Percentiles rank a stretch among this genome's conserved stretches.
Conservation (phyloP, 2,797 vertebrate genomes). For the Poeciliopsis infans region DNA sequence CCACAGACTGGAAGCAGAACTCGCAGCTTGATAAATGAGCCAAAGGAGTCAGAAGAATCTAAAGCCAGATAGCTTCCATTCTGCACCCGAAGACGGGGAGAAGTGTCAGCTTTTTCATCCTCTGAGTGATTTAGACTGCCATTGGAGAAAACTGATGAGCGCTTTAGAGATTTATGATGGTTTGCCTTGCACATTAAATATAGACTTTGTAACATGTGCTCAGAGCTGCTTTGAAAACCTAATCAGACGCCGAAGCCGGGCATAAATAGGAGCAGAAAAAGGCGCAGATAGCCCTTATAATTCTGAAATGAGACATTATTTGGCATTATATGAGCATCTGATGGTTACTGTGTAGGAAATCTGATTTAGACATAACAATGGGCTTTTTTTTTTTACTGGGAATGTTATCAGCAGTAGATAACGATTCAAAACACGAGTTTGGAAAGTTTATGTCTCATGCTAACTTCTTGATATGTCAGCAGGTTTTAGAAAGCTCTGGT, state of each 20-base stretch:
- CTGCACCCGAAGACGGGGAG: conserved; percentile 64
- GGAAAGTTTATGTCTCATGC: not conserved
- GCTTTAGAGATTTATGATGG: conserved; percentile 76
- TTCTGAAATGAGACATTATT: conserved; percentile 2
- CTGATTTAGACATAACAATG: not conserved
- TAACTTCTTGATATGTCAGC: not conserved
- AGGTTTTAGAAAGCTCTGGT: not conserved
- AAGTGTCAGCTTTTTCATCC: conserved; percentile 76
- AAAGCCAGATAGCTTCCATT: conserved; percentile 76
- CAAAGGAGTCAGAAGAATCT: conserved; percentile 70
- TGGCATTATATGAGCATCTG: not conserved
- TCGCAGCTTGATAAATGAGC: conserved; percentile 74
- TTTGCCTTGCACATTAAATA: conserved; percentile 75
- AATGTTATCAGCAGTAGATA: not conserved
- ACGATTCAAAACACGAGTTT: not conserved
- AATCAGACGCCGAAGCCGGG: conserved; percentile 60
- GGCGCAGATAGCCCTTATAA: conserved; percentile 8
- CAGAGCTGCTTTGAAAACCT: conserved; percentile 70
- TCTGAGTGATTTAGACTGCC: conserved; percentile 79
- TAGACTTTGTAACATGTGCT: conserved; percentile 73
- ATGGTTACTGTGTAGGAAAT: not conserved
- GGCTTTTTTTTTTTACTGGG: not conserved
- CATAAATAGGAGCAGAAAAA: conserved; percentile 37
- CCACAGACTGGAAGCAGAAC: conserved; percentile 52
- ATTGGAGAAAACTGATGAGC: conserved; percentile 77